phyloP scores from a whole-genome alignment of 2,888 invertebrate species.

The Trachelus stipa region DNA sequence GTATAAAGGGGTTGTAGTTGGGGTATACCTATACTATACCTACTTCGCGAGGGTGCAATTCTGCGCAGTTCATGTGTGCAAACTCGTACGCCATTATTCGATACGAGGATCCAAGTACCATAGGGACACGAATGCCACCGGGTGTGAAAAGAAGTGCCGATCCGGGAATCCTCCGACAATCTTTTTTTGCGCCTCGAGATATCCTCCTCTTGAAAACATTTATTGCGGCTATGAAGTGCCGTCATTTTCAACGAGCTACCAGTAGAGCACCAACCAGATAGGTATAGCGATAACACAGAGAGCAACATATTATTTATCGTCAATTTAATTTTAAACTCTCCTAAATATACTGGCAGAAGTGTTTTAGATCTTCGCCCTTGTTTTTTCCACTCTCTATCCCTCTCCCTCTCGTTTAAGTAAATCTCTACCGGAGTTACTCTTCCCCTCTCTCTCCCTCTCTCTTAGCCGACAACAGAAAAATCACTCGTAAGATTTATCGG shows the following conservation, averaged over 20 bases:
- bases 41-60: conserved; percentile 1
- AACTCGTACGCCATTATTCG: neutral
- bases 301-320: neutral
- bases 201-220: neutral
- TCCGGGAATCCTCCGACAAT: neutral
- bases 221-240: neutral
- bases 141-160: neutral
- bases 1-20: neutral
- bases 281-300: neutral
- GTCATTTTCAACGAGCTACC: neutral
- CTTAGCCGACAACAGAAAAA: neutral
- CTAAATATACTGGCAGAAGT: neutral
- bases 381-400: neutral
- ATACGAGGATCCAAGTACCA: neutral
- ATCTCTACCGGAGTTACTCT: neutral
- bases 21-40: neutral
- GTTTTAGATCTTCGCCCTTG: neutral
- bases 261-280: neutral
- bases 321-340: neutral
- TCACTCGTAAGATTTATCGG: conserved; percentile 2
- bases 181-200: neutral
- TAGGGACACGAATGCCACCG: neutral
- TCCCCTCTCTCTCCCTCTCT: neutral
- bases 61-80: neutral
- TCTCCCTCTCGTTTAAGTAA: neutral